Evolutionary conservation across 2,888 invertebrate species (phyloP).

Genomic region (Euclidia mi): DNA sequence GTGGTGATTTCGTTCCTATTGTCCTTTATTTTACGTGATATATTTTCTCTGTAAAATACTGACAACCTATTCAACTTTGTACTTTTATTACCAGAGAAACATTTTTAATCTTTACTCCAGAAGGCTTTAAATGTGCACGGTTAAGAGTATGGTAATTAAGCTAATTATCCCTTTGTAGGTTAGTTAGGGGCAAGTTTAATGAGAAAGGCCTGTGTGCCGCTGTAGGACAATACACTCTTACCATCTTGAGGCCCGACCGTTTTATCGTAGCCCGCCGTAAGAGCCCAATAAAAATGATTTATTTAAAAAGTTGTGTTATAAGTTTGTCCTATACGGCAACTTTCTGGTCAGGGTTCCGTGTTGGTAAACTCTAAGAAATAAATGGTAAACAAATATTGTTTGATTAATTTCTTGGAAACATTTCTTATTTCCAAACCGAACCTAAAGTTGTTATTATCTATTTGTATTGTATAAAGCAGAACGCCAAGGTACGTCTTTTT

Average conservation of each 20-base stretch:
- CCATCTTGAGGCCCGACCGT: conserved; percentile 28
- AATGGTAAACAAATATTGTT: conserved; percentile 15
- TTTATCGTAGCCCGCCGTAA: conserved; percentile 38
- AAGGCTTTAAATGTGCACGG: conserved; percentile 15
- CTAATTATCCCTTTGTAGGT: conserved; percentile 42
- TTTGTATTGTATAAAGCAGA: neutral
- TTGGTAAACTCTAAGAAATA: conserved; percentile 9
- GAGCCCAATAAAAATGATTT: conserved; percentile 52
- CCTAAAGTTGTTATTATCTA: neutral
- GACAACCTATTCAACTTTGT: conserved; percentile 14
- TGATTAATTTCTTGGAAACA: conserved; percentile 23
- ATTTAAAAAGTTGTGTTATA: conserved; percentile 40
- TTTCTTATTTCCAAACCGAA: neutral
- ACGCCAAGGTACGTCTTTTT: neutral
- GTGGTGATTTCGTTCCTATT: conserved; percentile 73
- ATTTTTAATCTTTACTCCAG: conserved; percentile 19
- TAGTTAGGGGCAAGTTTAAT: conserved; percentile 45
- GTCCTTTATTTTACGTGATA: conserved; percentile 57
- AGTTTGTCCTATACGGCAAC: conserved; percentile 26
- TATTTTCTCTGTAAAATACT: conserved; percentile 41
- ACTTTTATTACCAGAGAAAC: conserved; percentile 12
- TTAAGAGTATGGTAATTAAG: conserved; percentile 41
- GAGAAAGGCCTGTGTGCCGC: conserved; percentile 30
- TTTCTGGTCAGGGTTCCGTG: conserved; percentile 18
- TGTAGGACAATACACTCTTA: conserved; percentile 31